A percentile compares a stretch with the other conserved stretches of the same genome.
Evolutionary conservation across 92 coral and sea anemone species (phyloP).

Genomic region (Desmophyllum pertusum): DNA sequence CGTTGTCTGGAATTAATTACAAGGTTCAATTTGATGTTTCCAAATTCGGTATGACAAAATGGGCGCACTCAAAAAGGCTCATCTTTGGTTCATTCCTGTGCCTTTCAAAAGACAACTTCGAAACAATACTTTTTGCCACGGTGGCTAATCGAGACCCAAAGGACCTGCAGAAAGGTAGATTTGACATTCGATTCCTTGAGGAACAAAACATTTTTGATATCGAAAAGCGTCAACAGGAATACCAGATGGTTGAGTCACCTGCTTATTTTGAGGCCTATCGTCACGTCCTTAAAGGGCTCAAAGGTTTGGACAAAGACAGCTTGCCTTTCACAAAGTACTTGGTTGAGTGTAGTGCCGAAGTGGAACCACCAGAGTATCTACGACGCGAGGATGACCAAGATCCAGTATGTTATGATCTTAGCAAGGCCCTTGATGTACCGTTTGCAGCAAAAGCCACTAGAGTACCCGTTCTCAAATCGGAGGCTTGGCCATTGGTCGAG

Average conservation of each 20-base stretch:
- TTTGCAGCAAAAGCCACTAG: not conserved
- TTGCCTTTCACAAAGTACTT: constrained; percentile 79
- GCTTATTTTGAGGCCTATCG: constrained; percentile 84
- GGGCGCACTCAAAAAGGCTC: constrained; percentile 78
- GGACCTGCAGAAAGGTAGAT: constrained; percentile 51
- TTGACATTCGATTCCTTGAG: constrained; percentile 58
- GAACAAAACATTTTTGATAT: constrained; percentile 63
- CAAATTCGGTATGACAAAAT: constrained; percentile 54
- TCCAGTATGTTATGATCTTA: constrained; percentile 50
- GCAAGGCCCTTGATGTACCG: constrained; percentile 28
- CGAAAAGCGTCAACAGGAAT: constrained; percentile 42
- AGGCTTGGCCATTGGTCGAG: constrained; percentile 65
- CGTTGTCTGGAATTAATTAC: constrained; percentile 62
- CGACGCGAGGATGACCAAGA: constrained; percentile 30
- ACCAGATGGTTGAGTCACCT: constrained; percentile 79
- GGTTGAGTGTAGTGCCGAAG: constrained; percentile 66
- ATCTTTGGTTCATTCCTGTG: constrained; percentile 81
- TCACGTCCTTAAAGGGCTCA: constrained; percentile 72
- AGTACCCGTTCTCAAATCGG: constrained; percentile 38
- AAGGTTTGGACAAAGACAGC: constrained; percentile 53
- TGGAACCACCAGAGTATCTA: constrained; percentile 70
- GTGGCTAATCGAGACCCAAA: constrained; percentile 69
- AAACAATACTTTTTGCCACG: constrained; percentile 70
- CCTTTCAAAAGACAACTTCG: constrained; percentile 58
- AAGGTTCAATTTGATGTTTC: constrained; percentile 64